A percentile compares a stretch with the other conserved stretches of the same genome.
phyloP scores from a whole-genome alignment of 1,140 invertebrate species.

The Globodera rostochiensis region DNA sequence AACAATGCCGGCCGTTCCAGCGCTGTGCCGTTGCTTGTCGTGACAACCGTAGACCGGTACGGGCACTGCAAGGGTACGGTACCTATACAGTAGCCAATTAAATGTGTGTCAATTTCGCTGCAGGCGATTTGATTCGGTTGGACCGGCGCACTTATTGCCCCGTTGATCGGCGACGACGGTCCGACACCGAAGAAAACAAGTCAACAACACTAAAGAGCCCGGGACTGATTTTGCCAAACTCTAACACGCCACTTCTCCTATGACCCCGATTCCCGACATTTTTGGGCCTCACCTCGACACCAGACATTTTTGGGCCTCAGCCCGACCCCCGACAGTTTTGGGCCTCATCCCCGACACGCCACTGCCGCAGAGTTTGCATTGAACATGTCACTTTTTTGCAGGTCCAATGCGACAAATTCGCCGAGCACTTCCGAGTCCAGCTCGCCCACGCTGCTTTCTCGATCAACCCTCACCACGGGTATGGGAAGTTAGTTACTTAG shows the following conservation, averaged over 20 bases:
- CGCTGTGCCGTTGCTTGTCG: constrained; percentile 18
- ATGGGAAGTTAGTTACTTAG: neutral
- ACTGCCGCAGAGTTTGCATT: too few relatives aligned
- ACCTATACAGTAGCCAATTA: neutral
- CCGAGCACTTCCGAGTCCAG: constrained; percentile 6
- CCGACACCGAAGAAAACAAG: constrained; percentile 23
- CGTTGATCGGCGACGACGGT: constrained; percentile 22
- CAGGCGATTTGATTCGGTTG: constrained; percentile 37
- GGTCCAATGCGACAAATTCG: neutral
- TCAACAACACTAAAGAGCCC: neutral
- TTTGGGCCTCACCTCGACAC: too few relatives aligned
- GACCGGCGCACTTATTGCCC: constrained; percentile 36
- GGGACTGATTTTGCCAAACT: neutral
- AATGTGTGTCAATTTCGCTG: neutral
- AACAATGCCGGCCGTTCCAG: constrained; percentile 22
- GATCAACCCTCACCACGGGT: neutral
- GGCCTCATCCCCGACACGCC: too few relatives aligned
- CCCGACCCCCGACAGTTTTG: too few relatives aligned
- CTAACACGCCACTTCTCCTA: too few relatives aligned
- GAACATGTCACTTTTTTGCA: neutral
- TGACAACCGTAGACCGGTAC: constrained; percentile 39
- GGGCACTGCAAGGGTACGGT: constrained; percentile 37
- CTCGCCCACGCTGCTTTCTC: neutral
- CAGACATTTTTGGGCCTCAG: neutral
- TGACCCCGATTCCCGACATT: too few relatives aligned